Evolutionary conservation across 64 coral and sea anemone species (phyloP), one percentile per base, ranked within the genome.

Genomic region (Montipora cactus): DNA sequence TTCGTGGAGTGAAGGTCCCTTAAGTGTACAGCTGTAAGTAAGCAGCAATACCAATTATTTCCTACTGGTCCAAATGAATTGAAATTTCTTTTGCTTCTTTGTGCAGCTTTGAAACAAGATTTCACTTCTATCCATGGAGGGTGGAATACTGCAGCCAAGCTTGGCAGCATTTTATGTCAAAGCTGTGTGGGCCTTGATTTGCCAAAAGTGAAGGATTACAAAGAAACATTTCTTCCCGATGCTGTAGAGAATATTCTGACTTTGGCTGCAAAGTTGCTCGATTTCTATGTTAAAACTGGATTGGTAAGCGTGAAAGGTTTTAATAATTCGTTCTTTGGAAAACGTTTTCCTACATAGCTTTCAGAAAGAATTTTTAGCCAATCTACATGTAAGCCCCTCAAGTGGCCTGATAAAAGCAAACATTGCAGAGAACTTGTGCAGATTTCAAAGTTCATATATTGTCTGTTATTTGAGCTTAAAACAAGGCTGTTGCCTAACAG

Each of bases 101-200:
- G 9, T 84, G 21, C 7, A 99, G 98, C 98, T 21, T 88, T 99
- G 50, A 93, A 92, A 25, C 98, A 99, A 90, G 98, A 99, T 68
- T 99, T 99, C 71, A 49, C 83, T 21, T 71, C 67, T 66, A 96
- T 99, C 51, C n/a, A 37, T 37, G 94, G 94, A 68, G 88, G 93
- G 5, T 99, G 98, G 98, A 69, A 88, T 59, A 99, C 97, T 44
- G 97, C 97, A 49, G 85, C 97, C n/a, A 78, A 90, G 55, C 58
- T 99, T 15, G 83, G 94, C 75, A 79, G 19, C 37, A 79, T 99
- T 78, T 90, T 99, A 52, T 99, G 97, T 67, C 95, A 96, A 49
- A 96, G 97, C 87, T 99, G 97, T 87, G 89, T 91, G 66, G 92
- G 92, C 49, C 68, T 99, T 7, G 86, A 89, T 45, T 51, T 99